A percentile compares a stretch with the other conserved stretches of the same genome.
Conservation (phyloP, 2,888 invertebrate genomes). For the Alloscopus bannaensis region DNA sequence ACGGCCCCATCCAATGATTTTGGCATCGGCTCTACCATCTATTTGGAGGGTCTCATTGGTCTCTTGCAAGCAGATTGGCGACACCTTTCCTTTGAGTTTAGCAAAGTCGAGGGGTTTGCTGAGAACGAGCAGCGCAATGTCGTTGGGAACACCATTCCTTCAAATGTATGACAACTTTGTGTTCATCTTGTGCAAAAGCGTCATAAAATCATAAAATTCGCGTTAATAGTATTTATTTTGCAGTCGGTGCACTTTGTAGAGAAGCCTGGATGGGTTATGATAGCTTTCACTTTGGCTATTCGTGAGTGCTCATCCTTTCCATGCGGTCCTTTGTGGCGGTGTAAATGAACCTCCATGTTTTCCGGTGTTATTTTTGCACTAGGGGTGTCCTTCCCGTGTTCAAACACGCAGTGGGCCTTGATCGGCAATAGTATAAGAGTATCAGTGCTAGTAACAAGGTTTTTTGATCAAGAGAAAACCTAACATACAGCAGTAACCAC, state of each 20-base stretch:
- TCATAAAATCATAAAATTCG: too few relatives aligned
- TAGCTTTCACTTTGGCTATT: slow-evolving; percentile 7
- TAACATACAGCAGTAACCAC: slow-evolving; percentile 39
- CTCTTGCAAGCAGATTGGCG: slow-evolving; percentile 43
- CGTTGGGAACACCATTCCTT: slow-evolving; percentile 1
- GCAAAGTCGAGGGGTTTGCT: slow-evolving; percentile 17
- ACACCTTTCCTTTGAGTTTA: slow-evolving; percentile 3
- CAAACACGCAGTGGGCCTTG: slow-evolving; percentile 50
- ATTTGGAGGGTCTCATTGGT: slow-evolving; percentile 9
- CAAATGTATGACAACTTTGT: too few relatives aligned
- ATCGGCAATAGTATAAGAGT: too few relatives aligned
- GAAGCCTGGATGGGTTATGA: slow-evolving; percentile 32
- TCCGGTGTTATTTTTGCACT: background rate
- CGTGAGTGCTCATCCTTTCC: background rate
- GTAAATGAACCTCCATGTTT: slow-evolving; percentile 11
- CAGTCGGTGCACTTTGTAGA: too few relatives aligned
- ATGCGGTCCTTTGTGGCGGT: slow-evolving; percentile 6
- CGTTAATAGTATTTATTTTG: too few relatives aligned
- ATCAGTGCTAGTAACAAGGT: background rate
- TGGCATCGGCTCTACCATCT: slow-evolving; percentile 25
- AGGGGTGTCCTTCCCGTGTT: background rate
- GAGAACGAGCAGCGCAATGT: slow-evolving; percentile 47
- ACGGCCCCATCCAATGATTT: slow-evolving; percentile 44
- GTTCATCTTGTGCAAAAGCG: too few relatives aligned
- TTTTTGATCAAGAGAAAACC: background rate